Evolutionary conservation across 2,888 invertebrate species (phyloP).

Genomic region (Acheta domesticus): DNA sequence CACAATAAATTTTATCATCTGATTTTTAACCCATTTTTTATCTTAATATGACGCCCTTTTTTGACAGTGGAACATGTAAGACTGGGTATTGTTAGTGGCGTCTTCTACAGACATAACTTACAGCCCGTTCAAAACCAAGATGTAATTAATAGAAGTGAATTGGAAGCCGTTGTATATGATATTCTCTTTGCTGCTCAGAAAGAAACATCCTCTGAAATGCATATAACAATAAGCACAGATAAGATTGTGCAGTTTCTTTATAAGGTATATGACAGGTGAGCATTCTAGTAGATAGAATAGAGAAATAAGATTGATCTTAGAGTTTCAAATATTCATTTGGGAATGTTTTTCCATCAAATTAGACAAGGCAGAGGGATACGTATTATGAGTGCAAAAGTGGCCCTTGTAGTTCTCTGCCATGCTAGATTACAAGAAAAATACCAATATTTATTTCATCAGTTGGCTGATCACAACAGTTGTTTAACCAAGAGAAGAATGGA

Average conservation of each 20-base stretch:
- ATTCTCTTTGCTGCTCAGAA: conserved; percentile 71
- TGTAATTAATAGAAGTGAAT: conserved; percentile 62
- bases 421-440: conserved; percentile 62
- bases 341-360: conserved; percentile 47
- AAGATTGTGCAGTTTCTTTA: conserved; percentile 62
- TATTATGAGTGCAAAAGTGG: conserved; percentile 65
- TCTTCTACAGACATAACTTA: conserved; percentile 68
- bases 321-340: conserved; percentile 19
- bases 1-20: not conserved
- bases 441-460: conserved; percentile 64
- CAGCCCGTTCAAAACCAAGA: conserved; percentile 66
- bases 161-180: conserved; percentile 69
- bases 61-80: conserved; percentile 52
- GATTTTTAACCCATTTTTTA: not conserved
- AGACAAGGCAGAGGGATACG: conserved; percentile 60
- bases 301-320: not conserved
- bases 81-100: conserved; percentile 61
- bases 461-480: conserved; percentile 73
- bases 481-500: conserved; percentile 62
- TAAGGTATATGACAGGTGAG: conserved; percentile 66
- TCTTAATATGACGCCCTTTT: conserved; percentile 26
- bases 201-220: conserved; percentile 58
- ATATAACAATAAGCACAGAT: conserved; percentile 62
- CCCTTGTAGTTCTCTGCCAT: conserved; percentile 63
- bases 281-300: conserved; percentile 25